Evolutionary conservation across 2,888 invertebrate species (phyloP), one percentile per base, ranked within the genome.

Genomic region (Macrosoma leucophasiata): DNA sequence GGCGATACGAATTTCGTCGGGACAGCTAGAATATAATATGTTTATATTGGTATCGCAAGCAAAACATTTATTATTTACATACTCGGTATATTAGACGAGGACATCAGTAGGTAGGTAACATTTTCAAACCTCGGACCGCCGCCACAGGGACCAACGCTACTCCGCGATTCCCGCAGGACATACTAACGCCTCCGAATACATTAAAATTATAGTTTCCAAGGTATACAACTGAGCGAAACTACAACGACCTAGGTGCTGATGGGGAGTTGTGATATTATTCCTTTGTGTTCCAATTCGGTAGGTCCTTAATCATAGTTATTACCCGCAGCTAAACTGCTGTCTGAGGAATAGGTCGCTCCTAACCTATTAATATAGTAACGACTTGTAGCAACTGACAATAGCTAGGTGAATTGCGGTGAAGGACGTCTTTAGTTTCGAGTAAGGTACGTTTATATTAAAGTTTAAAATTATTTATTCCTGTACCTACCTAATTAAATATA

Each of bases 151-250:
- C 58, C 49, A 35, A 43, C 57, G 56, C 53, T 54, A 53, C 63
- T 55, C 56, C 51, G 41, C 48, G 54, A 66, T 65, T 69, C 74
- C 70, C 72, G 48, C 50, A 61, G 56, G 67, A 57, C 62, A 59
- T 63, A 65, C 69, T 66, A 63, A 73, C 64, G 68, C 67, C 69
- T 64, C 63, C 59, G 59, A 77, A 74, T 73, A 76, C 75, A 81
- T 82, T 81, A 79, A 78, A 79, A 78, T 79, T 76, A 78, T 71
- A 76, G 72, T 79, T 76, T 72, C 74, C 71, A 75, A 78, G 77
- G 45, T 48, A 19, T 34, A 35, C 29, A 36, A 52, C 46, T 47
- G 43, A 43, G 48, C 48, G 47, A 50, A 52, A 43, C 45, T 41
- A 41, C 39, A 53, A 68, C 66, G 70, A 72, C 67, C 71, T 70